Conservation (phyloP, 1,140 invertebrate species). For the Meloidogyne exigua region DNA sequence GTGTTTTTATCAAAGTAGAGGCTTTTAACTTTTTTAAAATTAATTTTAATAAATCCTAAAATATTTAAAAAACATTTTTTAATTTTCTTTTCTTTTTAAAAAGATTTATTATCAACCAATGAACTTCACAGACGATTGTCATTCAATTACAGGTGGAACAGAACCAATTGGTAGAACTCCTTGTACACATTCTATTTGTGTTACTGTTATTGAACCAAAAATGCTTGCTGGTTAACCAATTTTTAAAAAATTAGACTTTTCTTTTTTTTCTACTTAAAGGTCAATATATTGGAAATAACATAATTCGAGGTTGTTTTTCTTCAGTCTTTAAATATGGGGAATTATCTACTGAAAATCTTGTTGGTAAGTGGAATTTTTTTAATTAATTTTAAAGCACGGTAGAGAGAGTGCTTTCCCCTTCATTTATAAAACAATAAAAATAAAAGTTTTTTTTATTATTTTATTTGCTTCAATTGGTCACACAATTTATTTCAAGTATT, state of each 20-base stretch:
- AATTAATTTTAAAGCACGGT: slow-evolving; percentile 2
- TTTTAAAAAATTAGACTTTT: background rate
- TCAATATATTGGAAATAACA: slow-evolving; percentile 55
- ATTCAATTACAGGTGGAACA: slow-evolving; percentile 41
- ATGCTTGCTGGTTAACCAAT: slow-evolving; percentile 49
- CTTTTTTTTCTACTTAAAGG: slow-evolving; percentile 39
- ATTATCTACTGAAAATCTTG: slow-evolving; percentile 35
- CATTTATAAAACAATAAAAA: background rate
- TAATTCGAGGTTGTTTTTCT: slow-evolving; percentile 57
- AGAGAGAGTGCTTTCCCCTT: background rate
- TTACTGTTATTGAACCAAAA: slow-evolving; percentile 57
- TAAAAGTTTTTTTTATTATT: background rate
- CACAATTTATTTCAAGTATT: background rate
- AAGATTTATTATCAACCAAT: slow-evolving; percentile 59
- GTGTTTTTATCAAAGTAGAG: no score
- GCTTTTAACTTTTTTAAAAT: no score
- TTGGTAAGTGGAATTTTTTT: slow-evolving; percentile 31
- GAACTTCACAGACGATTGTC: slow-evolving; percentile 60
- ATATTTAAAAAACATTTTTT: background rate
- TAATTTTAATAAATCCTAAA: no score
- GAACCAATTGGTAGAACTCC: slow-evolving; percentile 49
- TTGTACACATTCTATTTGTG: slow-evolving; percentile 56
- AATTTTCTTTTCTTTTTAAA: slow-evolving; percentile 19
- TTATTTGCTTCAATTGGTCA: background rate
- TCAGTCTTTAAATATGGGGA: slow-evolving; percentile 56